Conservation (phyloP, 1,140 invertebrate genomes). For the Drosophila equinoxialis region DNA sequence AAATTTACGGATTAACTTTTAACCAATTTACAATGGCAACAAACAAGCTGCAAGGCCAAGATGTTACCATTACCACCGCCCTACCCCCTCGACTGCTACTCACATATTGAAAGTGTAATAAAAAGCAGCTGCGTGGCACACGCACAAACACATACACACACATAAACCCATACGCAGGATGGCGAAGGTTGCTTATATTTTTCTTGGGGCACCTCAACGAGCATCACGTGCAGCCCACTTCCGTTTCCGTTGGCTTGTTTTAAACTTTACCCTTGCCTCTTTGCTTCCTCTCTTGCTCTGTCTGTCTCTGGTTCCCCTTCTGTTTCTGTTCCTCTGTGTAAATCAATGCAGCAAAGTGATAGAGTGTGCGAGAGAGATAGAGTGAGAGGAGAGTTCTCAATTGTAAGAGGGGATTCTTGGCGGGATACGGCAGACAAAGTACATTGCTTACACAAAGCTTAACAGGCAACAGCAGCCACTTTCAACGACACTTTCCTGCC, state of each 20-base stretch:
- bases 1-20: constrained; percentile 80
- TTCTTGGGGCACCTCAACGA: constrained; percentile 73
- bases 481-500: constrained; percentile 2
- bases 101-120: constrained; percentile 79
- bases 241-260: constrained; percentile 79
- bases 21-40: constrained; percentile 77
- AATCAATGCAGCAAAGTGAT: constrained; percentile 65
- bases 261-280: constrained; percentile 58
- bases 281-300: background rate
- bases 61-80: constrained; percentile 48
- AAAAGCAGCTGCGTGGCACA: constrained; percentile 68
- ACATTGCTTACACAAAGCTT: constrained; percentile 80
- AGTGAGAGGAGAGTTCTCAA: background rate
- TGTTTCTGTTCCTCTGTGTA: constrained; percentile 44
- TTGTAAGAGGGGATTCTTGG: constrained; percentile 4
- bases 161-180: constrained; percentile 9
- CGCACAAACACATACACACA: constrained; percentile 20
- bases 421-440: constrained; percentile 63
- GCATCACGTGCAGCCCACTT: constrained; percentile 80
- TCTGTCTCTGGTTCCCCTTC: background rate
- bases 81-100: constrained; percentile 39
- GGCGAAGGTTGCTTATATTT: constrained; percentile 51
- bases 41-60: constrained; percentile 53
- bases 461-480: constrained; percentile 55
- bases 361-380: background rate